Evolutionary conservation across 2,888 invertebrate species (phyloP), one percentile per base, ranked within the genome.

Genomic region (Tetragnatha montana): DNA sequence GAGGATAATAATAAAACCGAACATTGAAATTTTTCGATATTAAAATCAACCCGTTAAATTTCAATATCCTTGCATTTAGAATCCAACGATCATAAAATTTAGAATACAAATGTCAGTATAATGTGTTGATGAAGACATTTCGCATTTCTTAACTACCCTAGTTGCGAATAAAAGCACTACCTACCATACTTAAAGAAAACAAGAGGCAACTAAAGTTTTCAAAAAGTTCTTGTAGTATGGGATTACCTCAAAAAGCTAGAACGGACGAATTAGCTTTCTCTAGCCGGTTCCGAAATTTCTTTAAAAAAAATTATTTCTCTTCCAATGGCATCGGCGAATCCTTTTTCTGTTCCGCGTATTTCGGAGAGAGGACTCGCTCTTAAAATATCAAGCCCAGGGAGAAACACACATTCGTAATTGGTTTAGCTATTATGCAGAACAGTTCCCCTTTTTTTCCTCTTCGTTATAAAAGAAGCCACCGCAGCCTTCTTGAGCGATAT

Each of bases 391-490:
- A 78, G 51, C 14, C 22, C 78, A 78, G 74, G 50, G n/a, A 73
- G 60, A 84, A 88, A 81, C 75, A 76, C 81, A 86, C 89, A 89
- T 89, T 89, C 84, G 79, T 84, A 89, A 89, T 89, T 89, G 89
- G 89, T 81, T 89, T 89, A 86, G 89, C 89, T 89, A 89, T 89
- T 89, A 89, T 89, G 89, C 89, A 89, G 85, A 89, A 85, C 80
- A 75, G 89, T 75, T 85, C 80, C 68, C 35, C n/a, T n/a, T 75
- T 73, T 88, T 74, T 35, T 35, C 35, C 4, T 84, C 79, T 74
- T 74, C 70, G 35, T 84, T 83, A 68, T 79, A 50, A 81, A 87
- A 83, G 49, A 86, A 86, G 86, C 79, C 60, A 76, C 49, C 86
- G 68, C 75, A 82, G 69, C 78, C 69, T 79, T 35, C 87, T 78